Conservation (phyloP, 1,140 invertebrate genomes). For the Vanessa tameamea region DNA sequence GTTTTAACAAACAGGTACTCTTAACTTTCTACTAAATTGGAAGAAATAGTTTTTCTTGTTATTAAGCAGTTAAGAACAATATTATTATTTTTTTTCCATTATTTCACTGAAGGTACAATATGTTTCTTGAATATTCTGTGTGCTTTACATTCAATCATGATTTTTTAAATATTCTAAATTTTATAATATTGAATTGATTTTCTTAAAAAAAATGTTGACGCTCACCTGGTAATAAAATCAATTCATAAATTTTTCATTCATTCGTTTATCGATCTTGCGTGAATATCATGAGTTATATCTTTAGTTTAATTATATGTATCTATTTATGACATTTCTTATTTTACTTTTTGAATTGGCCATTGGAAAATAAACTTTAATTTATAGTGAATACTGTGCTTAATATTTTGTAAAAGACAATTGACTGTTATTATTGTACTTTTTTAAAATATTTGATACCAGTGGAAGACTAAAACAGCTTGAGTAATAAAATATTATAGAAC, state of each 20-base stretch:
- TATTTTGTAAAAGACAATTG: conserved; percentile 15
- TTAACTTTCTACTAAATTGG: conserved; percentile 1
- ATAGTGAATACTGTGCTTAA: not conserved
- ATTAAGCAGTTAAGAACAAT: not conserved
- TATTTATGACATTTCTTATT: conserved; percentile 3
- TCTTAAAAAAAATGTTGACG: not conserved
- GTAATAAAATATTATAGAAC: conserved; percentile 62
- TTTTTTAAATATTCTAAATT: not conserved
- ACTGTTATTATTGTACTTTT: conserved; percentile 16
- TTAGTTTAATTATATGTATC: not conserved
- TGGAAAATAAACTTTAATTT: not conserved
- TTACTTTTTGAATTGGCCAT: not conserved
- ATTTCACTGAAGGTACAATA: not conserved
- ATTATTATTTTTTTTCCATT: not conserved
- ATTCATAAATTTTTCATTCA: not conserved
- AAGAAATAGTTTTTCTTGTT: conserved; percentile 1
- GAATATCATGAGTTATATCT: not conserved
- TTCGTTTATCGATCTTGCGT: not conserved
- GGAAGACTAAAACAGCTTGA: conserved; percentile 34
- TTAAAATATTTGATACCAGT: conserved; percentile 20
- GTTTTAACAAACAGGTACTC: not conserved
- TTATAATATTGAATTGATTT: not conserved
- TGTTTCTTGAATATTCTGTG: conserved; percentile 2
- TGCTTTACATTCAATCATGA: conserved; percentile 2
- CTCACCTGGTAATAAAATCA: no score